Evolutionary conservation across 2,888 invertebrate species (phyloP).

Genomic region (Drepanosiphum platanoidis): DNA sequence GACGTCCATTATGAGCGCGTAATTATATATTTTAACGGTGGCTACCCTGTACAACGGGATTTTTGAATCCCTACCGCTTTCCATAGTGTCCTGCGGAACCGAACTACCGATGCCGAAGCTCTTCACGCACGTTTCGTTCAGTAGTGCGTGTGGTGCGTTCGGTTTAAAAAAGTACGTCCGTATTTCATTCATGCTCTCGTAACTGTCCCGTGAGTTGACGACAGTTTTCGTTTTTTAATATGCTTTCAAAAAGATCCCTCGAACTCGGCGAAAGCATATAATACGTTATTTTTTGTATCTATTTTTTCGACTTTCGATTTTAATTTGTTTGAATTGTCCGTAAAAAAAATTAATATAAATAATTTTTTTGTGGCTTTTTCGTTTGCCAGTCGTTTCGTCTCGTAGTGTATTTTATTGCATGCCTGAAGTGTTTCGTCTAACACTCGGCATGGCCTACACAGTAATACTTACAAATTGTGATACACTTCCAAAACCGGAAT

Average conservation of each 20-base stretch:
- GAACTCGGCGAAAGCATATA: neutral
- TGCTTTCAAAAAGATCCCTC: neutral
- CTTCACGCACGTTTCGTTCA: constrained; percentile 19
- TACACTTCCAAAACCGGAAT: no score
- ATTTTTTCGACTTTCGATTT: no score
- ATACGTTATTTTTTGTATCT: no score
- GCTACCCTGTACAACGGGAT: constrained; percentile 30
- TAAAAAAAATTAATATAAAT: no score
- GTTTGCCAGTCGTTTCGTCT: no score
- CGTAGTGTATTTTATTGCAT: no score
- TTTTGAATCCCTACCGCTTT: constrained; percentile 50
- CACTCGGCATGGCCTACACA: no score
- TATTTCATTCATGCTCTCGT: neutral
- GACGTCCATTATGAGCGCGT: neutral
- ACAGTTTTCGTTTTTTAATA: neutral
- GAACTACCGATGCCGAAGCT: neutral
- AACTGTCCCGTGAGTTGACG: neutral
- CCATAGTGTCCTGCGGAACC: neutral
- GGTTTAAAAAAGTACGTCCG: neutral
- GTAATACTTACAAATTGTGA: no score
- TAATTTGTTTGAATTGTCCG: no score
- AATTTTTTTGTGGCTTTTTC: no score
- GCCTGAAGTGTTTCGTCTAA: no score
- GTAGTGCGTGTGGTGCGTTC: constrained; percentile 30
- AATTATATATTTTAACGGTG: neutral